Base-by-base conservation (phyloP, 1,140 invertebrate genomes). In the Drosophila santomea region DNA sequence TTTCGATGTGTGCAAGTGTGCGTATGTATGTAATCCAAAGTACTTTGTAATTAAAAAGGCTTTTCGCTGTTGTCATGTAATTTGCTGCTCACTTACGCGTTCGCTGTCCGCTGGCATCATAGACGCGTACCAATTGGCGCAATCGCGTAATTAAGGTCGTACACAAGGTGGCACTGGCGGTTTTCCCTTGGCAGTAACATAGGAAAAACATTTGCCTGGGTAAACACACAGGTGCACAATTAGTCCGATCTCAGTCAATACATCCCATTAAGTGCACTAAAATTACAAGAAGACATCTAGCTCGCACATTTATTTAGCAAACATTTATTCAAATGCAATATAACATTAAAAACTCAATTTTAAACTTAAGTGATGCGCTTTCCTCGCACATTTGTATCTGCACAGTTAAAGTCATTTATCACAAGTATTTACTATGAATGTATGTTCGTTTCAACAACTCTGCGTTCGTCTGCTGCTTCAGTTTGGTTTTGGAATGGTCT, bases 271-370 rank as follows among this genome's bases (percentile, higher is more conserved):
- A 8, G 32, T 8, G 7, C 7, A 32, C 7, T 3, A 32, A 2
- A 32, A 2, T 15, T 44, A 1, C 0, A n/a, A 38, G 17, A 39
- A 17, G 20, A 60, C 20, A 55, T 11, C 11, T 35, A 23, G 25
- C 25, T 35, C 12, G 35, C 23, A 72, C 32, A 68, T 59, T 72
- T 62, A 79, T 69, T 68, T 78, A 60, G 81, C 80, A 80, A 88
- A 88, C 84, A 88, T 89, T 89, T 80, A 88, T 80, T 89, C 52
- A 73, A 66, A 89, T 68, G 84, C 84, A 89, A 89, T 89, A 73
- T 57, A 89, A 89, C 80, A 84, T 89, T 89, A 69, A 79, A 88
- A 77, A 77, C 74, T 71, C 59, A 76, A 76, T 54, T 68, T 15
- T 57, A 77, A 78, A 78, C 72, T 75, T 75, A 75, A 58, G 50